These are phyloP conservation scores for Galerucella nymphaeae DNA, from an alignment of 2,888 invertebrate genomes.

Conservation along the genomic window DNA sequence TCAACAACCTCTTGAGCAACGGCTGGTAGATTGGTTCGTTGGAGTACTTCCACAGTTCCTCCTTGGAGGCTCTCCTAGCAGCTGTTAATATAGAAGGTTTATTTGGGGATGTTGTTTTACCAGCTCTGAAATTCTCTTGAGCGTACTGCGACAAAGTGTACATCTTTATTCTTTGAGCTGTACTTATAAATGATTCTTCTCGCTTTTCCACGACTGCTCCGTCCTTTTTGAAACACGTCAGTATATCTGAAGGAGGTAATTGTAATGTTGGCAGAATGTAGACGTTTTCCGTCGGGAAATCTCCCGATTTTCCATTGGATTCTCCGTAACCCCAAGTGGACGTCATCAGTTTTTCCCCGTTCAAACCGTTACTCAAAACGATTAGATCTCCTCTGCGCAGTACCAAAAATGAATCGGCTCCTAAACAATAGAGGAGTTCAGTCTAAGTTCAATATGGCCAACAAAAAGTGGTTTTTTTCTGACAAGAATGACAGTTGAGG, in stretches of 20 bases:
- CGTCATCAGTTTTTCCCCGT: conserved; percentile 80
- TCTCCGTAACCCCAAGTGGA: conserved; percentile 79
- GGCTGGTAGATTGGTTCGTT: conserved; percentile 87
- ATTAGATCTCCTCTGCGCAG: conserved; percentile 83
- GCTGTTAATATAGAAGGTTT: conserved; percentile 74
- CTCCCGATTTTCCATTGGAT: conserved; percentile 77
- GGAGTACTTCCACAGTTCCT: conserved; percentile 85
- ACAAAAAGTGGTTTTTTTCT: no score
- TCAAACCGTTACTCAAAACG: conserved; percentile 78
- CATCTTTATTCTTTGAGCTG: conserved; percentile 75
- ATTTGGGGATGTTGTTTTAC: conserved; percentile 67
- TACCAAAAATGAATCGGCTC: conserved; percentile 70
- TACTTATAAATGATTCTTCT: conserved; percentile 60
- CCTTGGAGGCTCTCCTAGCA: conserved; percentile 73
- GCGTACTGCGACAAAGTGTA: conserved; percentile 88
- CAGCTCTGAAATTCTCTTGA: conserved; percentile 79
- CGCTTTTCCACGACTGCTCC: conserved; percentile 56
- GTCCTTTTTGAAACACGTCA: conserved; percentile 75
- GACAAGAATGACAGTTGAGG: no score
- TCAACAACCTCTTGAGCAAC: conserved; percentile 78
- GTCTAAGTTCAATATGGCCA: no score
- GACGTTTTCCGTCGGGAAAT: conserved; percentile 88
- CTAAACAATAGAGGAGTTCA: conserved; percentile 4
- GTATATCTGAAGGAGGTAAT: conserved; percentile 75
- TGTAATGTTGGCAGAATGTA: conserved; percentile 87